A percentile compares a stretch with the other conserved stretches of the same genome.
These are phyloP conservation scores for Okapia johnstoni DNA, from an alignment of 2,113 vertebrate species.

Conservation along the genomic window DNA sequence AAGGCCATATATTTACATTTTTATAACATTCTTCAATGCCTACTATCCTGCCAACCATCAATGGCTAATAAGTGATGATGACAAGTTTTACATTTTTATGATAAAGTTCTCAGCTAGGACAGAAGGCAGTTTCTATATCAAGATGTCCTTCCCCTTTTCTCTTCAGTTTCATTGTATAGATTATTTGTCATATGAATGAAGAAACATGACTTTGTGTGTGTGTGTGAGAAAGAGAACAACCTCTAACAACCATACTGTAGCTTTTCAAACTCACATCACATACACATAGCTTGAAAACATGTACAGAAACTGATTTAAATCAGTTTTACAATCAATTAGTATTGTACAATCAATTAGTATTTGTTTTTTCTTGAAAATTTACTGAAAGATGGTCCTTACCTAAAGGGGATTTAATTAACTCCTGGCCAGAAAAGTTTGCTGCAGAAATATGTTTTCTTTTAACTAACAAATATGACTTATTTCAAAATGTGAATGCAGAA, in stretches of 20 bases:
- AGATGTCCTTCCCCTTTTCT: constrained; percentile 9
- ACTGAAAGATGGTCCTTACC: background rate
- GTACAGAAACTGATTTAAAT: background rate
- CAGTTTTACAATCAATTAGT: background rate
- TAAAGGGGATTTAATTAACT: background rate
- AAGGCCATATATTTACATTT: background rate
- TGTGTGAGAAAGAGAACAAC: background rate
- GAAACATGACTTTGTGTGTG: background rate
- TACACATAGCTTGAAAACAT: background rate
- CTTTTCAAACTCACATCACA: constrained; percentile 4
- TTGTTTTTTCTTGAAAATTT: background rate
- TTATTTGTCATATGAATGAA: background rate
- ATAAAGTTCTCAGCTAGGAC: background rate
- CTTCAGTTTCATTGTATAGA: background rate
- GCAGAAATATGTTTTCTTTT: constrained; percentile 2
- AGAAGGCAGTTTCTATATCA: constrained; percentile 6
- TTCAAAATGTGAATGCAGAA: constrained; percentile 3
- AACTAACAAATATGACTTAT: background rate
- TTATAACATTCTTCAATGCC: background rate
- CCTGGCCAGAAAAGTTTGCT: background rate
- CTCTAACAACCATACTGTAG: background rate
- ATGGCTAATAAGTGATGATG: background rate
- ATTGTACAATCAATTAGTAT: background rate
- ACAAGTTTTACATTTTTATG: constrained; percentile 22
- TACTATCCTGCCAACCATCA: background rate